Evolutionary conservation across 1,140 invertebrate genomes (phyloP), one percentile per base, ranked within the genome.

Genomic region (Drosophila lacteicornis): DNA sequence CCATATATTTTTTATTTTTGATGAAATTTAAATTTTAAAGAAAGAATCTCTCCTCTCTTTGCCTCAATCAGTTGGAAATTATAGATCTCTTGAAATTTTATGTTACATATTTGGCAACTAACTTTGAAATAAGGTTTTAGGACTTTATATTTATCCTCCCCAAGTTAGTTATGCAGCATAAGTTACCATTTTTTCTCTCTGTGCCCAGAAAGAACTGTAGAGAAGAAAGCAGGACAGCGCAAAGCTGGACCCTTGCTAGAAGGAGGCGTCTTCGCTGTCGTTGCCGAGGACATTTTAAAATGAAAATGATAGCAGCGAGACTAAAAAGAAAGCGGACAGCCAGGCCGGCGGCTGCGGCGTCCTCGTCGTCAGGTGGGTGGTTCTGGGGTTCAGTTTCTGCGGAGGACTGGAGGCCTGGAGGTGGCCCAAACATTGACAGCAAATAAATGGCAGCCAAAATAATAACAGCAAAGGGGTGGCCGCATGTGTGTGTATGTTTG

Each of bases 401-500:
- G 49, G 66, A 36, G 56, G 66, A 62, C 43, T 57, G 74, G 78
- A 36, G 56, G 66, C 66, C 43, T 57, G 74, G 78, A 57, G 63
- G 66, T 59, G 74, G 74, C 71, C 82, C 69, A 84, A 90, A 86
- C 85, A 90, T 90, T 90, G 85, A 90, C 86, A 91, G 87, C 86
- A 90, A 91, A 91, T 91, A 90, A 90, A 90, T 90, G 86, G 87
- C 79, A 85, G 79, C 85, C 75, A 85, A 90, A 90, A 90, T 90
- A 90, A 91, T 90, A 90, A 91, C 85, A 90, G 79, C 86, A 75
- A 90, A 90, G 70, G 68, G 85, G 86, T 71, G 85, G 85, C 53
- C 53, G 7, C 36, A 56, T 78, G 70, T 61, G 71, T 53, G 59
- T 50, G 57, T 71, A 42, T 57, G 55, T 9, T 36, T 55, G 51